phyloP scores from a whole-genome alignment of 2,888 invertebrate genomes.

The Antitype chi region DNA sequence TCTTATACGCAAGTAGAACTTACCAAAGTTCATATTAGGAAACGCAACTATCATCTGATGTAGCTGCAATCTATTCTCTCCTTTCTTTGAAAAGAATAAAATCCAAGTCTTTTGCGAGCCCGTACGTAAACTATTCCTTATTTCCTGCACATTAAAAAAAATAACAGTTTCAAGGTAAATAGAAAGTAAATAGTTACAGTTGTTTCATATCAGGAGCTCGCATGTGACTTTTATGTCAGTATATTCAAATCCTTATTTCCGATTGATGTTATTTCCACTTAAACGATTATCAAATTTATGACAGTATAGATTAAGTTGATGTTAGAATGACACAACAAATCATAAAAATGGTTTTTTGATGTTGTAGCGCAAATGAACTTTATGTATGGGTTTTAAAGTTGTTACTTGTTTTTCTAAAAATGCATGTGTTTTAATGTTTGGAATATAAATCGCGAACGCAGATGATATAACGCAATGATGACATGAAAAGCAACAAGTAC shows the following conservation, averaged over 20 bases:
- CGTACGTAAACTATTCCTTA: slow-evolving; percentile 78
- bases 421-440: background rate
- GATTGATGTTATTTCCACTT: no score
- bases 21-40: slow-evolving; percentile 91
- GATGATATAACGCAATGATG: background rate
- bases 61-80: slow-evolving; percentile 74
- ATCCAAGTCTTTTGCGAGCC: slow-evolving; percentile 78
- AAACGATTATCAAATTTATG: background rate
- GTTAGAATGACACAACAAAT: background rate
- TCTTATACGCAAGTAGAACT: slow-evolving; percentile 46
- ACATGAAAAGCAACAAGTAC: no score
- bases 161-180: background rate
- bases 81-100: slow-evolving; percentile 78
- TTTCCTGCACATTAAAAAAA: slow-evolving; percentile 71
- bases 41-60: slow-evolving; percentile 88
- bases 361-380: background rate
- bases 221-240: background rate
- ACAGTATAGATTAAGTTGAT: background rate
- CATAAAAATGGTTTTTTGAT: background rate
- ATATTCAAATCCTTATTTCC: background rate
- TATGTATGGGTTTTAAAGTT: background rate
- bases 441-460: background rate
- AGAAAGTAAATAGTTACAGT: background rate
- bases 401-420: background rate
- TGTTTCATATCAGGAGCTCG: background rate